Evolutionary conservation across 2,113 vertebrate genomes (phyloP).

Genomic region (Collichthys lucidus): DNA sequence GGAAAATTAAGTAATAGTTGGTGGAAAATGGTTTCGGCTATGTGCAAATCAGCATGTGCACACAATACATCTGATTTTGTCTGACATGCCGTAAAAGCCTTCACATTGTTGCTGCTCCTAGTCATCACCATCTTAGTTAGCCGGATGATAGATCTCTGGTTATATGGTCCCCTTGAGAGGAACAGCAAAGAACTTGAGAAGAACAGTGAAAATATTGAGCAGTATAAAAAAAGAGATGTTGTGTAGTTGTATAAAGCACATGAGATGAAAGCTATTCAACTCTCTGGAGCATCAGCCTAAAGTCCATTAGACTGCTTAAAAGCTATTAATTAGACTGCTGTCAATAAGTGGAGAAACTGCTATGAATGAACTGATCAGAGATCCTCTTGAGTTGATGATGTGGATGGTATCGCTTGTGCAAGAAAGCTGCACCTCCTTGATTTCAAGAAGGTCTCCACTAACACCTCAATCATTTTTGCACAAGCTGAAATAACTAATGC

Average conservation of each 20-base stretch:
- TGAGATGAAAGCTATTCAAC: background rate
- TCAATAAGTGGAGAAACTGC: conserved; percentile 30
- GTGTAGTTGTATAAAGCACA: conserved; percentile 1
- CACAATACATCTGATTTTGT: background rate
- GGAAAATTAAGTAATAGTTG: background rate
- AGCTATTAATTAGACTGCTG: conserved; percentile 25
- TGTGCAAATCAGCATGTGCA: background rate
- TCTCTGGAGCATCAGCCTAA: conserved; percentile 1
- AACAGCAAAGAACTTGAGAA: conserved; percentile 23
- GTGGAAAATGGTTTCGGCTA: background rate
- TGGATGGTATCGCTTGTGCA: background rate
- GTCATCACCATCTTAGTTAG: conserved; percentile 1
- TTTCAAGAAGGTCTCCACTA: background rate
- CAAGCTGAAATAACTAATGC: background rate
- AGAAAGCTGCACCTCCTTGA: background rate
- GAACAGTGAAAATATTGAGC: conserved; percentile 11
- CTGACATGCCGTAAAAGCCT: background rate
- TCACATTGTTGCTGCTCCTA: background rate
- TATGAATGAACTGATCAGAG: conserved; percentile 28
- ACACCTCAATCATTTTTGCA: background rate
- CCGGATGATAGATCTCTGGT: conserved; percentile 24
- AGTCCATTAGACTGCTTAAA: conserved; percentile 14
- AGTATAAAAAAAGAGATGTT: conserved; percentile 1
- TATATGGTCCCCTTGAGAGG: conserved; percentile 37
- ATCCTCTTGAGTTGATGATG: conserved; percentile 5